These are phyloP conservation scores for Heliconius congener DNA, from an alignment of 1,140 invertebrate genomes.

Conservation along the genomic window DNA sequence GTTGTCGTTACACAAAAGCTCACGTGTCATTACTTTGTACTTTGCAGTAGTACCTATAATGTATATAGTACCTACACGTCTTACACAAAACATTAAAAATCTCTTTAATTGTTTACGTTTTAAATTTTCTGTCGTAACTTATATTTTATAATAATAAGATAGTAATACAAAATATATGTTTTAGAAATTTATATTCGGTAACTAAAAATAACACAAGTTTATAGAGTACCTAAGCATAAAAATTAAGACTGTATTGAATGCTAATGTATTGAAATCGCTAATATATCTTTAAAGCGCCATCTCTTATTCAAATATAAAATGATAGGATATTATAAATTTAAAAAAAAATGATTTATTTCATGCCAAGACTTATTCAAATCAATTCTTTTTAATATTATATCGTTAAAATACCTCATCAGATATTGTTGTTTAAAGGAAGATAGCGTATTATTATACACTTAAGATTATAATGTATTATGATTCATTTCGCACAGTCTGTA, in stretches of 20 bases:
- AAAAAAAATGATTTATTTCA: background rate
- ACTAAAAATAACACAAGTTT: background rate
- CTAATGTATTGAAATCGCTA: background rate
- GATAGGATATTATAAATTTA: background rate
- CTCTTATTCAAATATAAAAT: conserved; percentile 31
- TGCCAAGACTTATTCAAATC: background rate
- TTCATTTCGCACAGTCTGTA: conserved; percentile 50
- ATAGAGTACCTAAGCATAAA: background rate
- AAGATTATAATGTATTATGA: conserved; percentile 28
- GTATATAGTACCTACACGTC: background rate
- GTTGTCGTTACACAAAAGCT: background rate
- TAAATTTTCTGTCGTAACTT: background rate
- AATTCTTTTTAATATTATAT: background rate
- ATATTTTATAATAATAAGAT: no score
- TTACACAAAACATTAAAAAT: background rate
- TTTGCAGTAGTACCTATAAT: background rate
- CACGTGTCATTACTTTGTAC: background rate
- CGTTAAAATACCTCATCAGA: background rate
- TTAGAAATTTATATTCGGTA: background rate
- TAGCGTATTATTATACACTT: conserved; percentile 21
- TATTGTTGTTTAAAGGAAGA: conserved; percentile 34
- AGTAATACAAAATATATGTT: background rate
- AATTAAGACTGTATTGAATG: background rate
- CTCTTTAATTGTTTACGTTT: background rate
- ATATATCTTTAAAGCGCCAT: conserved; percentile 29